A percentile compares a stretch with the other conserved stretches of the same genome.
Conservation (phyloP, 2,113 vertebrate genomes). For the Bambusicola thoracicus region DNA sequence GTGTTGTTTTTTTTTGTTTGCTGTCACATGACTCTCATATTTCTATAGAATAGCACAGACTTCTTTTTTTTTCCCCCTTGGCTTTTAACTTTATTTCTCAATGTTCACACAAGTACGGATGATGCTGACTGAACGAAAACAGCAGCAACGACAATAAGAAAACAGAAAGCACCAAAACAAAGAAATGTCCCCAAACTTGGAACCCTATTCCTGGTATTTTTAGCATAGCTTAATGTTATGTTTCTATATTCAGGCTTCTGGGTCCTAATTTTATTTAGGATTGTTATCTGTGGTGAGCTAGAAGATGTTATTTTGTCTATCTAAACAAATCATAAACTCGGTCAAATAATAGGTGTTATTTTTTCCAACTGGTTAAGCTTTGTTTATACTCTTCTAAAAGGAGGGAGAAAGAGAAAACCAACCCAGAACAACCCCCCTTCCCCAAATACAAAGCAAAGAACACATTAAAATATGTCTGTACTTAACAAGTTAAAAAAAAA, state of each 20-base stretch:
- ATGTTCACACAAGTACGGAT: not conserved
- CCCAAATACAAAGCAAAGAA: too few species aligned
- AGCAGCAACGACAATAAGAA: not conserved
- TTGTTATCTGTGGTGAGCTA: not conserved
- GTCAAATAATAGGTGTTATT: not conserved
- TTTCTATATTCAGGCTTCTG: not conserved
- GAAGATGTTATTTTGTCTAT: not conserved
- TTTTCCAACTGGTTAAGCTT: not conserved
- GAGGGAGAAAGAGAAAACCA: not conserved
- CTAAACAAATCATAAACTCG: not conserved
- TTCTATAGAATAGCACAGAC: not conserved
- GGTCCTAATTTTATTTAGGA: not conserved
- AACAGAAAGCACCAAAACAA: not conserved
- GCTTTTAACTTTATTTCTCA: not conserved
- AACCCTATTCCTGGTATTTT: not conserved
- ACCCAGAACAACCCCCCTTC: too few species aligned
- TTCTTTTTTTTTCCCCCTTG: not conserved
- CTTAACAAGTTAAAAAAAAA: not conserved
- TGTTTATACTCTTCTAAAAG: not conserved
- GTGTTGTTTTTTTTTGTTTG: not conserved
- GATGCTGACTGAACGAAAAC: not conserved
- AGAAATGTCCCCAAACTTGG: accelerated
- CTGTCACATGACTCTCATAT: too few species aligned
- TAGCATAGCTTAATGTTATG: not conserved
- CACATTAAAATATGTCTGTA: too few species aligned